A percentile compares a stretch with the other conserved stretches of the same genome.
Conservation (phyloP, 2,113 vertebrate genomes). For the Serinus canaria region DNA sequence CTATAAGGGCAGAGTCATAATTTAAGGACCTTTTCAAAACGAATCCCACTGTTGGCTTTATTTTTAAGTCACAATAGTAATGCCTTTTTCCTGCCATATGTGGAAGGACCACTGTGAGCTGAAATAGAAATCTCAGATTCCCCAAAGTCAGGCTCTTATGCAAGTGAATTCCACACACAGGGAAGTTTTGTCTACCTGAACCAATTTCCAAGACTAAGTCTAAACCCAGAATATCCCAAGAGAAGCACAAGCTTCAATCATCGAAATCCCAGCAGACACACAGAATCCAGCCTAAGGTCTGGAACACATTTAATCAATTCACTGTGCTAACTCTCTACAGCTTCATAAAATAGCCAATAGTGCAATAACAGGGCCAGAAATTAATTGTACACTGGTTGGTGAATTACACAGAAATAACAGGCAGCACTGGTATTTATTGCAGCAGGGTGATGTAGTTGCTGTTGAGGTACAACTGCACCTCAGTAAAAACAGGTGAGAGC, state of each 20-base stretch:
- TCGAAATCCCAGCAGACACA: conserved; percentile 5
- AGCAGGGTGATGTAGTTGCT: neutral
- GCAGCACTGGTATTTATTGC: neutral
- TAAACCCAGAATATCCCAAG: conserved; percentile 44
- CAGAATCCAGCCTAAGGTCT: conserved; percentile 40
- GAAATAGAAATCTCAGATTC: neutral
- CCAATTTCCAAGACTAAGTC: conserved; percentile 15
- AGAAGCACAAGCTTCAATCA: conserved; percentile 38
- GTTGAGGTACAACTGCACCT: neutral
- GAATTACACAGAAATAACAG: neutral
- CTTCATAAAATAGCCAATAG: conserved; percentile 48
- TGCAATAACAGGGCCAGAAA: conserved; percentile 49
- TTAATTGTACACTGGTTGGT: conserved; percentile 34
- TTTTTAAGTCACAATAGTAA: neutral
- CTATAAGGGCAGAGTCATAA: neutral
- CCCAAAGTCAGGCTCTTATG: neutral
- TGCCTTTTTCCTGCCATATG: neutral
- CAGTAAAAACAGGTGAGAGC: neutral
- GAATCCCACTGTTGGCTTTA: neutral
- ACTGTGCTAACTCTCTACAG: conserved; percentile 3
- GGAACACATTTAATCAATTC: conserved; percentile 57
- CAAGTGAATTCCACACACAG: neutral
- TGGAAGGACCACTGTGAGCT: neutral
- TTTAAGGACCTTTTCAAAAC: neutral
- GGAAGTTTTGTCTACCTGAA: conserved; percentile 32